These are phyloP conservation scores for Zygogramma bicolorata DNA, from an alignment of 2,888 invertebrate genomes.

Conservation along the genomic window DNA sequence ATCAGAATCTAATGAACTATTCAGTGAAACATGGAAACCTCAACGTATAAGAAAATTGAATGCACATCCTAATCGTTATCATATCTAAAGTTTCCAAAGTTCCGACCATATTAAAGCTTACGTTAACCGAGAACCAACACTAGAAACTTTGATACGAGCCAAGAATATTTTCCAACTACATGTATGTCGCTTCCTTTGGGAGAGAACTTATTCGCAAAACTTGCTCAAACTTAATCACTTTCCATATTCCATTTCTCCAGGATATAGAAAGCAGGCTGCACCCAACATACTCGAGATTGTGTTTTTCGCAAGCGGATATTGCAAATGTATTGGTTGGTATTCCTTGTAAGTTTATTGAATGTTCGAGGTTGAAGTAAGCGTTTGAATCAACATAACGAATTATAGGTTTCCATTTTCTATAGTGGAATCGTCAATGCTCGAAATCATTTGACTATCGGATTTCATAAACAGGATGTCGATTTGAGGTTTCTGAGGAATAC, in stretches of 20 bases:
- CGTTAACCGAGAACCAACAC: not conserved
- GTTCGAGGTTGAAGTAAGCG: not conserved
- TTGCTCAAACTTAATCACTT: slow-evolving; percentile 25
- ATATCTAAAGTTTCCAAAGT: not conserved
- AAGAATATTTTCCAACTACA: not conserved
- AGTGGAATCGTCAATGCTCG: no score
- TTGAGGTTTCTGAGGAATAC: no score
- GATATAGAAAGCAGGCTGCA: not conserved
- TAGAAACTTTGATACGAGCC: not conserved
- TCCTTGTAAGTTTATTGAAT: not conserved
- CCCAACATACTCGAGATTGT: not conserved
- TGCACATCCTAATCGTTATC: not conserved
- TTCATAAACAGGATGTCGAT: no score
- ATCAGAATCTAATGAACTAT: no score
- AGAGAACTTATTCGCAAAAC: slow-evolving; percentile 16
- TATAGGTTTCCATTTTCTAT: no score
- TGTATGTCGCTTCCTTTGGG: not conserved
- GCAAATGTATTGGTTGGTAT: not conserved
- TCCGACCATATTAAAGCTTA: not conserved
- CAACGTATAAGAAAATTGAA: no score
- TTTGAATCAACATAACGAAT: not conserved
- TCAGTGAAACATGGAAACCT: no score
- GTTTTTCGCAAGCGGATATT: slow-evolving; percentile 1
- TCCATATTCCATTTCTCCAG: slow-evolving; percentile 13
- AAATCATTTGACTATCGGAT: no score